Conservation (phyloP, 2,888 invertebrate genomes). For the Cantharis lateralis region DNA sequence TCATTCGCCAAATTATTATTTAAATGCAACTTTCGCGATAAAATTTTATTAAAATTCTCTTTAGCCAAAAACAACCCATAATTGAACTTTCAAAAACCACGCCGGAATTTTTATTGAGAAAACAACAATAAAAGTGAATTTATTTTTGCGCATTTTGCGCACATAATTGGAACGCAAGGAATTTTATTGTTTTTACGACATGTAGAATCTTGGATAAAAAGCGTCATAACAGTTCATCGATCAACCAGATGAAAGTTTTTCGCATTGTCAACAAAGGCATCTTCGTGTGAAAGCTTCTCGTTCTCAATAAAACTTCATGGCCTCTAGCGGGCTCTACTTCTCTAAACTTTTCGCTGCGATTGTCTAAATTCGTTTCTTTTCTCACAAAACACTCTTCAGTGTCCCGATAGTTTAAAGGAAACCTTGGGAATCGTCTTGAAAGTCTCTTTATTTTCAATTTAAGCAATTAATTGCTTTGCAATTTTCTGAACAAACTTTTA, state of each 20-base stretch:
- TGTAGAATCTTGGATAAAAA: slow-evolving; percentile 3
- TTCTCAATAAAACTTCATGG: slow-evolving; percentile 23
- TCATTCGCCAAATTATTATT: background rate
- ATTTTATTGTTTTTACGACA: background rate
- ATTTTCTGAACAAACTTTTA: background rate
- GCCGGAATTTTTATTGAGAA: background rate
- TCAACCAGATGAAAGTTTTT: slow-evolving; percentile 14
- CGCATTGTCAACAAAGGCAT: slow-evolving; percentile 15
- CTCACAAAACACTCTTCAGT: background rate
- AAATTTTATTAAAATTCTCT: background rate
- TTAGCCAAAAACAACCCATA: background rate
- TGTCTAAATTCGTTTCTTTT: background rate
- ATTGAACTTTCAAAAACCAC: background rate
- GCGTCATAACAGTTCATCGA: slow-evolving; percentile 13
- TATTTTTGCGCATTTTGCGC: background rate
- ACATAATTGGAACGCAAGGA: background rate
- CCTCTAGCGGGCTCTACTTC: slow-evolving; percentile 21
- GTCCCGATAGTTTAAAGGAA: background rate
- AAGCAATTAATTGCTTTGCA: background rate
- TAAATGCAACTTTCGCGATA: background rate
- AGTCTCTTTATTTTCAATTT: background rate
- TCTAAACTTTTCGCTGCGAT: slow-evolving; percentile 14
- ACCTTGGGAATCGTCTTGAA: background rate
- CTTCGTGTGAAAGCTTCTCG: slow-evolving; percentile 6
- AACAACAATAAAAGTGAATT: background rate